Conservation (phyloP, 2,113 vertebrate genomes). For the Coryphaenoides rupestris region DNA sequence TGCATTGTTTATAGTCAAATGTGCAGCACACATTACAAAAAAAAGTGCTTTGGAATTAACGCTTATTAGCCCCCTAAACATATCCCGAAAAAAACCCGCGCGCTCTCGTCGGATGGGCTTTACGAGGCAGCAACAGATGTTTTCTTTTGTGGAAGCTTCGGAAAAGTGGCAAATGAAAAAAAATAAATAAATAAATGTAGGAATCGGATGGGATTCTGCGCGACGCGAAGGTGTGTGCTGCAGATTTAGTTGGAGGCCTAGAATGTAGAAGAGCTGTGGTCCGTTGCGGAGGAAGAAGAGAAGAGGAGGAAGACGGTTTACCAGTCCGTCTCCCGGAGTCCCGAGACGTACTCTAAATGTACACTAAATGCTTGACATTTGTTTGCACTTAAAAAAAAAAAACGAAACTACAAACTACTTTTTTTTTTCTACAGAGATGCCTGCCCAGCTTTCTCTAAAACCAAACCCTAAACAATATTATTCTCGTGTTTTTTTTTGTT, state of each 20-base stretch:
- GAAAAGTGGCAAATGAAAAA: conserved; percentile 17
- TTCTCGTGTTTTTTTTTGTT: background rate
- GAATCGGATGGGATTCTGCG: conserved; percentile 34
- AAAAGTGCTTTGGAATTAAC: conserved; percentile 40
- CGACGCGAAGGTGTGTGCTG: conserved; percentile 30
- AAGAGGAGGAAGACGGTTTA: conserved; percentile 33
- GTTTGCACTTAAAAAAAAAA: conserved; percentile 62
- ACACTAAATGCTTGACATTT: conserved; percentile 51
- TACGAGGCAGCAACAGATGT: conserved; percentile 10
- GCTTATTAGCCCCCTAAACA: conserved; percentile 53
- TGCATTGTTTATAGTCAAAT: conserved; percentile 59
- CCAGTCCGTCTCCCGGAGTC: conserved; percentile 47
- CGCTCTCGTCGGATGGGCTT: conserved; percentile 27
- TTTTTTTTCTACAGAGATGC: conserved; percentile 22
- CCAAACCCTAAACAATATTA: background rate
- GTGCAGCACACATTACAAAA: conserved; percentile 48
- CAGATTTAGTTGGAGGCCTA: conserved; percentile 11
- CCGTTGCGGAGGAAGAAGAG: too few species aligned
- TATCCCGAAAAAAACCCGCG: conserved; percentile 48
- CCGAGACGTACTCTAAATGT: conserved; percentile 45
- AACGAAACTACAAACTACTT: too few species aligned
- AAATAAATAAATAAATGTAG: conserved; percentile 17
- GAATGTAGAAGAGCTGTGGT: conserved; percentile 55
- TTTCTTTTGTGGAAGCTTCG: conserved; percentile 7
- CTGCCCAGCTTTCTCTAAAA: conserved; percentile 13